These are phyloP conservation scores for Climacteris rufus DNA, from an alignment of 2,113 vertebrate genomes.

Conservation along the genomic window DNA sequence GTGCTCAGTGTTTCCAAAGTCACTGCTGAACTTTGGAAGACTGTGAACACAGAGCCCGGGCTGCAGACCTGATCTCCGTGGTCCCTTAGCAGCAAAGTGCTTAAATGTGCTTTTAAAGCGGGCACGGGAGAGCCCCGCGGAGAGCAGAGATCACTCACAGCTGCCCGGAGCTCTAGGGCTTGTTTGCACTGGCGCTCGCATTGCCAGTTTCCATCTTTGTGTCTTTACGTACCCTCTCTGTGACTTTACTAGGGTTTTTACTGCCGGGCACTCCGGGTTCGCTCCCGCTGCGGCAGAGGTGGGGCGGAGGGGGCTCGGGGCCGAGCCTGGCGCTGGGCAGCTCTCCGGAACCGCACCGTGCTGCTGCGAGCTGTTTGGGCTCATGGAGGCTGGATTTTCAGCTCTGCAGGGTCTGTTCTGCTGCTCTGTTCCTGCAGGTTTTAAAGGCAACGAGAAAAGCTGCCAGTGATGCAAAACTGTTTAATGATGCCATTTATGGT, in stretches of 20 bases:
- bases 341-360: rapidly evolving
- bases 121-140: rapidly evolving
- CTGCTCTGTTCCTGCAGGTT: not conserved
- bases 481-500: not conserved
- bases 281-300: not conserved
- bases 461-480: not conserved
- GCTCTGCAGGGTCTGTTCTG: not conserved
- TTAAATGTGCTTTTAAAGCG: not conserved
- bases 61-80: not conserved
- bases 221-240: not conserved
- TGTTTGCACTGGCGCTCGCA: not conserved
- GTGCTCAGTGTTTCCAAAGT: not conserved
- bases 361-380: not conserved
- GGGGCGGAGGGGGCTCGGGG: rapidly evolving
- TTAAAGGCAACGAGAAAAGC: not conserved
- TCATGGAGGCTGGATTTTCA: rapidly evolving
- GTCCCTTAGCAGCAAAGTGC: not conserved
- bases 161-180: not conserved
- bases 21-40: not conserved
- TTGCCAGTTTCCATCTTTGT: not conserved
- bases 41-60: rapidly evolving
- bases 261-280: rapidly evolving
- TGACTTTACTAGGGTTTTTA: not conserved
- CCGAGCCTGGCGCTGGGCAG: rapidly evolving
- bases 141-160: not conserved